Conservation (phyloP, 2,797 vertebrate species). For the Fringilla coelebs region DNA sequence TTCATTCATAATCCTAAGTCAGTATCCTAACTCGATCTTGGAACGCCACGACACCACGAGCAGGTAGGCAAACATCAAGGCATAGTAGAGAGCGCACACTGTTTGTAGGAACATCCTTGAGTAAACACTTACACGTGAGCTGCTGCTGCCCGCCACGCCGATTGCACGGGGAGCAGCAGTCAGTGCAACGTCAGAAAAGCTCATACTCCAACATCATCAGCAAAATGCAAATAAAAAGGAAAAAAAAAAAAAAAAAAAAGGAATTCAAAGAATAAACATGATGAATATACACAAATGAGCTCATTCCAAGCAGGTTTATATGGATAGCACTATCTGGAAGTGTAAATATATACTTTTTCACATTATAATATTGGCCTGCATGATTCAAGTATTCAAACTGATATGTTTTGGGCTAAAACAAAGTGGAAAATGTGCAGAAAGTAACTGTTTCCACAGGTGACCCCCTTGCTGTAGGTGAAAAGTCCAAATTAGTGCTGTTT, state of each 20-base stretch:
- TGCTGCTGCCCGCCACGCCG: slow-evolving; percentile 87
- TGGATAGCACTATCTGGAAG: slow-evolving; percentile 98
- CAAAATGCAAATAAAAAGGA: slow-evolving; percentile 73
- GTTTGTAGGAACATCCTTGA: slow-evolving; percentile 90
- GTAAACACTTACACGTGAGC: slow-evolving; percentile 96
- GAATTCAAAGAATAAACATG: slow-evolving; percentile 89
- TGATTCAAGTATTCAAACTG: slow-evolving; percentile 99
- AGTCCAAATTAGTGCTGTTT: slow-evolving; percentile 91
- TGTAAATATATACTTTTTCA: slow-evolving; percentile 98
- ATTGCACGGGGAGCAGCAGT: slow-evolving; percentile 88
- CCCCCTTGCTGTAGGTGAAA: slow-evolving; percentile 88
- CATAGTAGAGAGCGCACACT: slow-evolving; percentile 90
- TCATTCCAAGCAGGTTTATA: slow-evolving; percentile 85
- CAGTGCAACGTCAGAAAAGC: slow-evolving; percentile 98
- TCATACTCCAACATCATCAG: slow-evolving; percentile 90
- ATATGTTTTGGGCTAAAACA: slow-evolving; percentile 99
- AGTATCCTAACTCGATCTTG: slow-evolving; percentile 87
- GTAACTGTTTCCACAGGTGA: slow-evolving; percentile 95
- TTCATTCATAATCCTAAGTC: slow-evolving; percentile 89
- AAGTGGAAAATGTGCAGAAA: slow-evolving; percentile 99
- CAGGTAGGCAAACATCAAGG: slow-evolving; percentile 95
- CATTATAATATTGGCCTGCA: slow-evolving; percentile 99
- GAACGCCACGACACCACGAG: slow-evolving; percentile 90
- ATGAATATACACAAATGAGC: slow-evolving; percentile 89
- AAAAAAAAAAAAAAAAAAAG: slow-evolving; percentile 78